phyloP scores from a whole-genome alignment of 2,888 invertebrate genomes.

The Willowsia nigromaculata region DNA sequence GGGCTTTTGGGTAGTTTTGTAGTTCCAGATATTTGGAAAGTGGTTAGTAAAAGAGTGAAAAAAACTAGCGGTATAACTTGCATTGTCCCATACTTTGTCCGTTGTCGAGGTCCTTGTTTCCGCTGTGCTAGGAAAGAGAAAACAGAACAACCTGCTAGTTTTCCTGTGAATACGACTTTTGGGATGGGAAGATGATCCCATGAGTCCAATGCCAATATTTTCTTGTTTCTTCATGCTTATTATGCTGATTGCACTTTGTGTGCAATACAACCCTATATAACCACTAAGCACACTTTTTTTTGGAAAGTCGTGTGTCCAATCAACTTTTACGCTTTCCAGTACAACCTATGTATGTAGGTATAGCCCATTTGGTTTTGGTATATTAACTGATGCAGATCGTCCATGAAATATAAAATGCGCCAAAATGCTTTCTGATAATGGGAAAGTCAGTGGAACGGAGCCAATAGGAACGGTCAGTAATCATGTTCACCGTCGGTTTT shows the following conservation, averaged over 20 bases:
- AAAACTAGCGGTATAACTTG: neutral
- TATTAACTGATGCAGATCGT: no score
- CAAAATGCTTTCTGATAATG: no score
- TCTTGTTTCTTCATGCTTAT: constrained; percentile 44
- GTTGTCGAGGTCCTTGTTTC: neutral
- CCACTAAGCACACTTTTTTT: no score
- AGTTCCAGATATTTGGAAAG: no score
- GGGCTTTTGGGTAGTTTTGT: neutral
- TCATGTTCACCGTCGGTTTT: no score
- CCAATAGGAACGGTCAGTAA: no score
- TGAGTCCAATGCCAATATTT: constrained; percentile 55
- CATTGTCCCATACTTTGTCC: constrained; percentile 11
- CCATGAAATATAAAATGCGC: no score
- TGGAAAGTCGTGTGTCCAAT: neutral
- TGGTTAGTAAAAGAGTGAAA: neutral
- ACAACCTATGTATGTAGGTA: no score
- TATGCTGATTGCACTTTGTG: constrained; percentile 31
- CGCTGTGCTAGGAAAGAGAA: neutral
- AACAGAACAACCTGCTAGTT: neutral
- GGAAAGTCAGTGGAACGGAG: no score
- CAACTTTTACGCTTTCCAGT: neutral
- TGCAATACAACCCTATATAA: no score
- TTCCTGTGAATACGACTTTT: constrained; percentile 40
- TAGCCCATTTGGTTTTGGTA: no score
- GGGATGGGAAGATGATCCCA: constrained; percentile 37